These are phyloP conservation scores for Ophiothrix spiculata DNA, from an alignment of 35 echinoderm and acorn worm species.

Conservation along the genomic window DNA sequence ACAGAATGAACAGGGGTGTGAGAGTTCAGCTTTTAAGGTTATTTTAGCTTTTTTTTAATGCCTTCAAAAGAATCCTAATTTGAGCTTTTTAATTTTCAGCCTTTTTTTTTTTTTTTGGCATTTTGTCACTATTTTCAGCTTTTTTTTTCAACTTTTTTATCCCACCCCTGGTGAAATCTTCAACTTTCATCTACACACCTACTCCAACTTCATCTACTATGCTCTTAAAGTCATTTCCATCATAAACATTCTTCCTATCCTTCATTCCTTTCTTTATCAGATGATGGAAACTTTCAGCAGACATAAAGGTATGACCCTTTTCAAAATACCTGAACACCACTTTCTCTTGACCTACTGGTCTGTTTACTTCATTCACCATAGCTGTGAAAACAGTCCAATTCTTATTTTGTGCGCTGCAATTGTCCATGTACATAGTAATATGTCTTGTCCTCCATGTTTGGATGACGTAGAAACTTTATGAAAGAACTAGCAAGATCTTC, in stretches of 20 bases:
- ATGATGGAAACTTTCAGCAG: constrained; percentile 8
- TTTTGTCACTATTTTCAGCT: too few relatives aligned
- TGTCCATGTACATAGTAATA: constrained; percentile 15
- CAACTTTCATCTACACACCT: too few relatives aligned
- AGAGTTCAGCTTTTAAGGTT: too few relatives aligned
- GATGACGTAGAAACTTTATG: not conserved
- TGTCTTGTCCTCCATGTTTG: not conserved
- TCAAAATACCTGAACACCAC: constrained; percentile 3
- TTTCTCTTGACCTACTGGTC: not conserved
- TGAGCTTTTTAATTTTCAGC: too few relatives aligned
- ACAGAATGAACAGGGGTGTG: too few relatives aligned
- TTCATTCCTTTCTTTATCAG: constrained; percentile 20
- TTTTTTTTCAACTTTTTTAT: too few relatives aligned
- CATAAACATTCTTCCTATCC: not conserved
- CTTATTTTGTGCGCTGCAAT: constrained; percentile 18
- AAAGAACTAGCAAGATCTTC: constrained; percentile 14
- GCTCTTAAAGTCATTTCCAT: not conserved
- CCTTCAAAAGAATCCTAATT: too few relatives aligned
- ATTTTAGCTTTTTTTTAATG: too few relatives aligned
- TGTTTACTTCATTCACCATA: not conserved
- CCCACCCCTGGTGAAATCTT: too few relatives aligned
- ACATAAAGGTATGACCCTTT: constrained; percentile 23
- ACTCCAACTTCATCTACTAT: too few relatives aligned
- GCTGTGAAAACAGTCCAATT: constrained; percentile 26
- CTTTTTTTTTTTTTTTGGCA: too few relatives aligned